Evolutionary conservation across 1,140 invertebrate genomes (phyloP), one percentile per base, ranked within the genome.

Genomic region (Elymnias hypermnestra): DNA sequence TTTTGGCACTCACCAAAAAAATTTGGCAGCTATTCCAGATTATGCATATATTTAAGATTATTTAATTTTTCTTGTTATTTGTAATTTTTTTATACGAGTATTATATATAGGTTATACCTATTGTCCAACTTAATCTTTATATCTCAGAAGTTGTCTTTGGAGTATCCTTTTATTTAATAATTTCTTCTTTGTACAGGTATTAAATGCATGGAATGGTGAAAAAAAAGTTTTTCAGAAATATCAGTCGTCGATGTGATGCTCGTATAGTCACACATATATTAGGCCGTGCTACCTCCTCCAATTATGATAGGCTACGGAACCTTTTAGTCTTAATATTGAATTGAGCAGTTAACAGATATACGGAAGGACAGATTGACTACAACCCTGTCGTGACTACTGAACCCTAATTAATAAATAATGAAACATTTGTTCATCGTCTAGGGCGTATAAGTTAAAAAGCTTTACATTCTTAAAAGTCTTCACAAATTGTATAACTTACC

Each of bases 401-500:
- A 72, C 50, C 68, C 72, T 76, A 74, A 66, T 63, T 72, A 73
- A 71, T 71, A 67, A 74, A 65, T 70, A 65, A 72, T 68, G 63
- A 69, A 67, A 68, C 58, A 33, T 66, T 65, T 63, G 55, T 63
- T 73, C 63, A 59, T 66, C 57, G 57, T 62, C 68, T 75, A 76
- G 63, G 67, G 75, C 75, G 62, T 78, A 83, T 63, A 73, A 64
- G 61, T 72, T 66, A 67, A 74, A 72, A 79, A 77, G 72, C 72
- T 74, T 79, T 72, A 77, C 63, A 70, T 72, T 72, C 58, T 77
- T 75, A 72, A 77, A 72, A 79, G 71, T 73, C 71, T 79, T 77
- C 67, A 78, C 72, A 79, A 79, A 72, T 76, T 72, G 75, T 79
- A 79, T 74, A 79, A 76, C 68, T 77, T 78, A 77, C 61, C 60